These are phyloP conservation scores for Lasioglossum leucozonium DNA, from an alignment of 2,888 invertebrate species.

Conservation along the genomic window DNA sequence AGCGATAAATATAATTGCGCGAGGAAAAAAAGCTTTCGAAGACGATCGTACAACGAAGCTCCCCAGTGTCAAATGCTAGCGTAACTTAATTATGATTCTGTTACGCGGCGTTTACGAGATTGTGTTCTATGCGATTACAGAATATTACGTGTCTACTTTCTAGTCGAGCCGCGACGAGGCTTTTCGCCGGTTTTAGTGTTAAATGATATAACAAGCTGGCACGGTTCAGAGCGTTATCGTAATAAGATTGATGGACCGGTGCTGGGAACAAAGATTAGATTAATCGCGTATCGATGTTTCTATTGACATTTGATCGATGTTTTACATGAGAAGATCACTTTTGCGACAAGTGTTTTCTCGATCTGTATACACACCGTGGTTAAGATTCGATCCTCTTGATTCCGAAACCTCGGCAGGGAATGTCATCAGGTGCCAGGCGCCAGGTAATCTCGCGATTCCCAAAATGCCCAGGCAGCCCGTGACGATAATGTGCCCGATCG, in stretches of 20 bases:
- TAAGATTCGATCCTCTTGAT: neutral
- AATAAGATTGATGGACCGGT: neutral
- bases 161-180: neutral
- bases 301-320: neutral
- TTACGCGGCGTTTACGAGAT: conserved; percentile 15
- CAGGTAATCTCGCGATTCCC: neutral
- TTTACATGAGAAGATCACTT: neutral
- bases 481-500: neutral
- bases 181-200: conserved; percentile 7
- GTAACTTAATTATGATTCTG: conserved; percentile 33
- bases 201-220: conserved; percentile 4
- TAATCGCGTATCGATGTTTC: neutral
- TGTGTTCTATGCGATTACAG: conserved; percentile 17
- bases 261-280: neutral
- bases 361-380: neutral
- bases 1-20: conserved; percentile 32
- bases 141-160: conserved; percentile 34
- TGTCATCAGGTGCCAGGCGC: neutral
- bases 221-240: neutral
- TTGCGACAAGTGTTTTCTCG: neutral
- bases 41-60: neutral
- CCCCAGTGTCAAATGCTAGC: neutral
- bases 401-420: neutral
- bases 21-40: neutral
- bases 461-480: neutral